A percentile compares a stretch with the other conserved stretches of the same genome.
Conservation (phyloP, 2,797 vertebrate genomes). For the Acridotheres tristis region DNA sequence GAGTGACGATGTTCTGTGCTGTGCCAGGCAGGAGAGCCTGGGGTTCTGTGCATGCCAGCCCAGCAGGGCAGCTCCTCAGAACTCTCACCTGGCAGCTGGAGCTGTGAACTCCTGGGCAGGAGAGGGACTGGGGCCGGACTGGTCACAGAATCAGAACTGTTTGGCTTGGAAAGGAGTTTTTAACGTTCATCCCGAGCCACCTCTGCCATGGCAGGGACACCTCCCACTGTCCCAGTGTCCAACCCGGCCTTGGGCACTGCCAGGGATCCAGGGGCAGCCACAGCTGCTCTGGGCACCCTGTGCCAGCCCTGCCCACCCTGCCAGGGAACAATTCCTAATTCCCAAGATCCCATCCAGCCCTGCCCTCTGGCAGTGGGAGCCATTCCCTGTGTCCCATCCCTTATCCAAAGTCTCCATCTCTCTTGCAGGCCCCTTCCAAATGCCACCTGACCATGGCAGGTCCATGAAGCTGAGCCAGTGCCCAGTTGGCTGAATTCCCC, state of each 20-base stretch:
- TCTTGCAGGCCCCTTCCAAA: not conserved
- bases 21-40: not conserved
- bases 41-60: not conserved
- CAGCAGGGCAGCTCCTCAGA: fast-evolving
- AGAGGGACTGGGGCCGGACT: not conserved
- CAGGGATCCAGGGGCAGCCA: not conserved
- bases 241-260: not conserved
- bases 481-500: not conserved
- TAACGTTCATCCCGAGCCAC: fast-evolving
- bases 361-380: not conserved
- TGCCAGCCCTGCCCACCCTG: not conserved
- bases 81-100: not conserved
- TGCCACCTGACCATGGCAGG: not conserved
- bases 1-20: not conserved
- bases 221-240: not conserved
- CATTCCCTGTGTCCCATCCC: not conserved
- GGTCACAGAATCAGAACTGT: not conserved
- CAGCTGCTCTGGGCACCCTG: not conserved
- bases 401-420: not conserved
- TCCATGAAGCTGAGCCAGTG: too few relatives aligned
- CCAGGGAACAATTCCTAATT: not conserved
- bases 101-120: not conserved
- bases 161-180: not conserved
- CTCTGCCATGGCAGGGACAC: not conserved
- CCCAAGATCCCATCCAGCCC: too few relatives aligned